Base-by-base conservation (phyloP, 1,140 invertebrate species). In the Drosophila ercepeae region DNA sequence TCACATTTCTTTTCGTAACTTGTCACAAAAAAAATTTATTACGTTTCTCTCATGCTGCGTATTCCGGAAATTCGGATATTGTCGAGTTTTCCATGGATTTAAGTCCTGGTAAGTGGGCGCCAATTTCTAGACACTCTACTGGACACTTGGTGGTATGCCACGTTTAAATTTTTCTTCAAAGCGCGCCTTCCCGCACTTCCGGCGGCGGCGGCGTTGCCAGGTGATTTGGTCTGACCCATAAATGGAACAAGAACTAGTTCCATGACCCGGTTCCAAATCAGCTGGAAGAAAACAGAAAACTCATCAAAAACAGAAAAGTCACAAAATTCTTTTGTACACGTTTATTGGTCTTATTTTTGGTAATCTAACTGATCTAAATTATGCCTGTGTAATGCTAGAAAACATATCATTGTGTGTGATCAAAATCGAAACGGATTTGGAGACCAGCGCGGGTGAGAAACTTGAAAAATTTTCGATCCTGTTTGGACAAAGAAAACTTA, bases 371-470 rank as follows among this genome's bases (percentile, higher is more conserved):
- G 25, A 71, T 45, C 18, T 0, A 88, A 88, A 82, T 65, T 78
- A 89, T 89, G 82, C 74, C 57, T 67, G 48, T 88, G 82, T 88
- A 88, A 88, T 88, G 82, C 82, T 88, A 82, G 82, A 89, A 74
- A 89, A 91, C 49, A 81, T 91, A 41, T 91, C 90, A 4, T 57
- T 91, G 71, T 91, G 90, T 88, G 78, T 91, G 34, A 79, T 91
- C 69, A 91, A 88, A 78, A 89, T 91, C 75, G 90, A 91, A 84
- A 76, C 86, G 52, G 86, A 91, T 71, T 78, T 78, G 74, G 75
- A 79, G 64, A 23, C 67, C 49, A 67, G 49, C 49, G 73, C 46
- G 74, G 89, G 82, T 88, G 53, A 86, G 42, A 13, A 32, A 18
- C 53, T 49, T 1, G 4, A 14, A 14, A 13, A 16, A 21, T 19